Evolutionary conservation across 2,113 vertebrate species (phyloP), one percentile per base, ranked within the genome.

Genomic region (Tachycineta bicolor): DNA sequence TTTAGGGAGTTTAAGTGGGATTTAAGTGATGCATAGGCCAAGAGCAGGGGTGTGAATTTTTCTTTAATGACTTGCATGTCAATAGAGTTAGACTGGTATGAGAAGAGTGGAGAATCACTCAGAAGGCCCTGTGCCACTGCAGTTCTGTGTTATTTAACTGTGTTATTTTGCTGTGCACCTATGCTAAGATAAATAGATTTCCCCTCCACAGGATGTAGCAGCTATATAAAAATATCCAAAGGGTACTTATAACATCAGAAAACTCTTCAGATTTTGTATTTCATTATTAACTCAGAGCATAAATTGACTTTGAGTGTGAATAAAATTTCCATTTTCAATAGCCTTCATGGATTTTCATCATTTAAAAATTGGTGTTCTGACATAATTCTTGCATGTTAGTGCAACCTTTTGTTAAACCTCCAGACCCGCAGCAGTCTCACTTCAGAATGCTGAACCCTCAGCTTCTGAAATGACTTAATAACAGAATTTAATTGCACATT

Each of bases 261-360:
- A 41, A 31, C 59, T 89, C 49, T 93, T 81, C 88, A 83, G 33
- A 29, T 77, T 94, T 86, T 59, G 11, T 28, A 75, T 64, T 90
- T 87, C 64, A 31, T 89, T 94, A 60, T 92, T 78, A 86, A 93
- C 16, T 64, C 31, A 43, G 41, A 71, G 34, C 58, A 75, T 55
- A 86, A 69, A 58, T 67, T 50, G 56, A 47, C 33, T 88, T 71
- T 14, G 37, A 80, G 12, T 55, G 14, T 71, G 85, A 94, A 87
- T 89, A 78, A 81, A 41, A 92, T 71, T 88, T 85, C 25, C 39
- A 49, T 86, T 92, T 96, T 88, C 44, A 89, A 37, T 60, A 81
- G 25, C 6, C 26, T 86, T 50, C 55, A 86, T 34, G 14, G 8
- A 5, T 73, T 88, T 70, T 67, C 4, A 25, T 75, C 0, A 83